Conservation (phyloP, 2,888 invertebrate species). For the Aleiodes leptofemur region DNA sequence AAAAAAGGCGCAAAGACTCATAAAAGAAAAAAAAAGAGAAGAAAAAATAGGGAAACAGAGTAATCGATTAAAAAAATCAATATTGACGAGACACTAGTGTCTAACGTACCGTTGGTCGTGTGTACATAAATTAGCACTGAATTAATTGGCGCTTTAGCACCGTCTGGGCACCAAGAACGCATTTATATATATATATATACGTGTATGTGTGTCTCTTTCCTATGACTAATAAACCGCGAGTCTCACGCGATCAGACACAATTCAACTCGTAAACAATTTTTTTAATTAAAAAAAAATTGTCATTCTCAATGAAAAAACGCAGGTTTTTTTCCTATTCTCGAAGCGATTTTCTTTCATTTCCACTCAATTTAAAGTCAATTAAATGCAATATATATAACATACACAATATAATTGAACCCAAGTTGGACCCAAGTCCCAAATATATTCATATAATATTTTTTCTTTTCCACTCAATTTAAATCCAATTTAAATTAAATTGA, state of each 20-base stretch:
- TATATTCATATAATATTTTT: too few species aligned
- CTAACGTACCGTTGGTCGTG: slow-evolving; percentile 22
- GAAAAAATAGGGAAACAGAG: neutral
- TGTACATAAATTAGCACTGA: slow-evolving; percentile 36
- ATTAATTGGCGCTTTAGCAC: slow-evolving; percentile 34
- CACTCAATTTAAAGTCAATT: too few species aligned
- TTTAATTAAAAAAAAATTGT: neutral
- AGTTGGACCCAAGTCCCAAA: too few species aligned
- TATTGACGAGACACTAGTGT: slow-evolving; percentile 26
- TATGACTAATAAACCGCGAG: slow-evolving; percentile 31
- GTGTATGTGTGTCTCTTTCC: neutral
- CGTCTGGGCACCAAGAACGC: neutral
- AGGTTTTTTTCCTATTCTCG: too few species aligned
- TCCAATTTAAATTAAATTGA: neutral
- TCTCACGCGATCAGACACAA: slow-evolving; percentile 30
- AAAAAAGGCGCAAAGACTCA: neutral
- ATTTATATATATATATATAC: too few species aligned
- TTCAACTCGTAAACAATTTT: neutral
- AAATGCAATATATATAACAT: too few species aligned
- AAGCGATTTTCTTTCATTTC: too few species aligned
- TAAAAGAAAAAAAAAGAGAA: neutral
- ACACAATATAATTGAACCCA: too few species aligned
- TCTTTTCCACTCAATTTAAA: neutral
- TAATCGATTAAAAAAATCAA: slow-evolving; percentile 6
- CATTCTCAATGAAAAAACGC: neutral